Evolutionary conservation across 2,888 invertebrate genomes (phyloP).

Genomic region (Endomychus coccineus): DNA sequence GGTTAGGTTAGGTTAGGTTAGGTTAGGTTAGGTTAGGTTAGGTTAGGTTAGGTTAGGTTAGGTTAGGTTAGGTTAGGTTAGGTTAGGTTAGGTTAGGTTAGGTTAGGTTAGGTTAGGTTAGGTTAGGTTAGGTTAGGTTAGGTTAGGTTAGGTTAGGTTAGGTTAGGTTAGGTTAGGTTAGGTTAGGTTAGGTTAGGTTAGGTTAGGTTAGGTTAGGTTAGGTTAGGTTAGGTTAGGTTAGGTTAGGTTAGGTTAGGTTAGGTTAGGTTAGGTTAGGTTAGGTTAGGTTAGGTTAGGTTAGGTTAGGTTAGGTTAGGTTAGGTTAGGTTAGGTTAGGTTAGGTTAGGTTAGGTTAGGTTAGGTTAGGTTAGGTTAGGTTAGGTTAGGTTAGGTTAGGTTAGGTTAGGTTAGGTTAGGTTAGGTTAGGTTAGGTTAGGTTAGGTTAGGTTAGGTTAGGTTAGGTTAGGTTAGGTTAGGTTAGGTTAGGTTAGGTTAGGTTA

Average conservation of each 20-base stretch:
- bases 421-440: conserved; percentile 9
- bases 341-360: conserved; percentile 13
- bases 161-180: conserved; percentile 21
- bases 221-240: conserved; percentile 14
- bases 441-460: conserved; percentile 6
- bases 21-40: conserved; percentile 22
- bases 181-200: conserved; percentile 20
- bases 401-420: conserved; percentile 7
- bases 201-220: conserved; percentile 17
- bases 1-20: conserved; percentile 19
- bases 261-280: conserved; percentile 18
- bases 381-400: conserved; percentile 6
- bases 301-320: conserved; percentile 19
- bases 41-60: conserved; percentile 27
- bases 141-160: conserved; percentile 18
- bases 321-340: conserved; percentile 18
- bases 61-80: conserved; percentile 27
- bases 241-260: conserved; percentile 18
- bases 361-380: conserved; percentile 10
- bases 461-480: not conserved
- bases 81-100: conserved; percentile 21
- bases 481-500: conserved; percentile 2
- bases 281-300: conserved; percentile 19
- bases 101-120: conserved; percentile 17
- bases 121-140: conserved; percentile 17